phyloP scores from a whole-genome alignment of 23 tunicate genomes.

The Pegea sp. region DNA sequence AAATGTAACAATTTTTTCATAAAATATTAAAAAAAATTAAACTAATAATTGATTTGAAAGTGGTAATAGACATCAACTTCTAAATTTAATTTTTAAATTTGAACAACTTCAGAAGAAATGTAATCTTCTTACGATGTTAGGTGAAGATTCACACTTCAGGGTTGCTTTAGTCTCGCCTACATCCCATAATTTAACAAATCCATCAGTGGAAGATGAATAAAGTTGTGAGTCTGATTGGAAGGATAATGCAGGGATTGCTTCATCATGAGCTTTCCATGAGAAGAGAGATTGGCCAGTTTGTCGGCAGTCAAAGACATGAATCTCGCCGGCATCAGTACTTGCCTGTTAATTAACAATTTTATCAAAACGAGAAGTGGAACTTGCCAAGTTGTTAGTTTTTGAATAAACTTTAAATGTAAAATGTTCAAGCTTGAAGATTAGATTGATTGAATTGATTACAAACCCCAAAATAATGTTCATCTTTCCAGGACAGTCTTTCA shows the following conservation, averaged over 20 bases:
- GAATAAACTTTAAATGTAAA: not conserved
- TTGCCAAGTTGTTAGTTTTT: not conserved
- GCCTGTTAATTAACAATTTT: slow-evolving; percentile 6
- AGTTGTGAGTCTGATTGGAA: slow-evolving; percentile 8
- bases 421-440: not conserved
- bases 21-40: not conserved
- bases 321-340: slow-evolving; percentile 20
- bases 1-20: not conserved
- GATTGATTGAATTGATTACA: no score
- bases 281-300: slow-evolving; percentile 8
- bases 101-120: not conserved
- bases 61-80: not conserved
- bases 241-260: slow-evolving; percentile 27
- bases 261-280: slow-evolving; percentile 41
- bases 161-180: slow-evolving; percentile 1
- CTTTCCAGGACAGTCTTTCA: slow-evolving; percentile 42
- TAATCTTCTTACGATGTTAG: slow-evolving; percentile 17
- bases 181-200: slow-evolving; percentile 35
- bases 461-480: slow-evolving; percentile 25
- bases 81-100: not conserved
- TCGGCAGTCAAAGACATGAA: slow-evolving; percentile 29
- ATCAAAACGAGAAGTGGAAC: not conserved
- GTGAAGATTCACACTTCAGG: slow-evolving; percentile 5
- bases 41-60: not conserved
- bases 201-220: slow-evolving; percentile 42